Percentiles rank a stretch among this genome's conserved stretches.
Conservation (phyloP, 2,797 vertebrate genomes). For the Allobates femoralis region DNA sequence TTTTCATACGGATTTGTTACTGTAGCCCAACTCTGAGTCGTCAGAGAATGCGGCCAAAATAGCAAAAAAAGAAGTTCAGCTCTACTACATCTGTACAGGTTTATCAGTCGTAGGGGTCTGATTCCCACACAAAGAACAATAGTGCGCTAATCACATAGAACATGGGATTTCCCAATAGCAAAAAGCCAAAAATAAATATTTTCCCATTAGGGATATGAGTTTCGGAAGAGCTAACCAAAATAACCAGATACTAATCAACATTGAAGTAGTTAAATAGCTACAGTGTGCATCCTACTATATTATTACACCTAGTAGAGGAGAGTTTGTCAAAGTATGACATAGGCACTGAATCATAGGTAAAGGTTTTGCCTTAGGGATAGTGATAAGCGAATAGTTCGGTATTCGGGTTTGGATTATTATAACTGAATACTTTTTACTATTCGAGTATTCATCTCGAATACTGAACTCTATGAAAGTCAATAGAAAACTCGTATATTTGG, state of each 20-base stretch:
- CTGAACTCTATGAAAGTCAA: too few relatives aligned
- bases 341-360: background rate
- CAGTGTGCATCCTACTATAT: background rate
- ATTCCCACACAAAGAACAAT: conserved; percentile 6
- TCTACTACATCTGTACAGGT: conserved; percentile 2
- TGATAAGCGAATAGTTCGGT: too few relatives aligned
- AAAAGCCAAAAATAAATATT: conserved; percentile 3
- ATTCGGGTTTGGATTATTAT: too few relatives aligned
- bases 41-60: background rate
- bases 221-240: background rate
- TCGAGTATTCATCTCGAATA: too few relatives aligned
- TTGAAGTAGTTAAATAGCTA: background rate
- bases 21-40: too few relatives aligned
- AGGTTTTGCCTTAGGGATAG: background rate
- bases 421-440: too few relatives aligned
- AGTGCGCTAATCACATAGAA: background rate
- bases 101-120: background rate
- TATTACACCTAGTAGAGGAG: conserved; percentile 7
- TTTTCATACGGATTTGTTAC: too few relatives aligned
- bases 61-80: background rate
- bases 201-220: background rate
- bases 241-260: background rate
- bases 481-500: too few relatives aligned
- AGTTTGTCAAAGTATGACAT: background rate
- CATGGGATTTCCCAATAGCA: background rate